Evolutionary conservation across 2,888 invertebrate species (phyloP), one percentile per base, ranked within the genome.

Genomic region (Pristionchus mayeri): DNA sequence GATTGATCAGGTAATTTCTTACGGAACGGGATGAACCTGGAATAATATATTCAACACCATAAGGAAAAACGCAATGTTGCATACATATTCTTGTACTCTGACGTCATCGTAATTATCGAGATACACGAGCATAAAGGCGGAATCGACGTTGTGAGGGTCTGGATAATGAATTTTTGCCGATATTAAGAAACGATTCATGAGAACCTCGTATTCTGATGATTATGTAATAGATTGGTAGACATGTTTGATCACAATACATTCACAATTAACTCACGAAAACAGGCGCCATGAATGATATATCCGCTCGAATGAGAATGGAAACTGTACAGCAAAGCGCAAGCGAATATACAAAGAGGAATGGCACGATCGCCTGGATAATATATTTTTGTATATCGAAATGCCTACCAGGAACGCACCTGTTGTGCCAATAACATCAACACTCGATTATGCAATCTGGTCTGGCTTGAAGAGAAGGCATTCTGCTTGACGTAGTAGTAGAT

Each of bases 341-440:
- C 2, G 67, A 37, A 21, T 67, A 67, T 4, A 67, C 67, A 37
- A 67, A 37, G 27, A 16, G 21, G 67, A 67, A 37, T 16, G 67
- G 67, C 9, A 67, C 67, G 37, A 67, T 27, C 3, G 67, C 67
- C 67, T 67, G 37, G 21, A 24, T 16, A 18, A 4, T 18, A 30
- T n/a, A n/a, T n/a, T n/a, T n/a, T n/a, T n/a, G n/a, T n/a, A n/a
- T n/a, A n/a, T n/a, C n/a, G n/a, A n/a, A n/a, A n/a, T n/a, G n/a
- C n/a, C n/a, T n/a, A n/a, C n/a, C n/a, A n/a, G n/a, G n/a, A n/a
- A 13, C 13, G 2, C 7, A 67, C 67, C 21, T 67, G 67, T 21
- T 67, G 67, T 3, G 67, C 67, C 37, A 67, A 37, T 1, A 67
- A 37, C 67, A 67, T 67, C 34, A 67, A 21, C 67, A 67, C 67